A percentile compares a stretch with the other conserved stretches of the same genome.
Evolutionary conservation across 2,888 invertebrate genomes (phyloP).

Genomic region (Trissoscelio sp.): DNA sequence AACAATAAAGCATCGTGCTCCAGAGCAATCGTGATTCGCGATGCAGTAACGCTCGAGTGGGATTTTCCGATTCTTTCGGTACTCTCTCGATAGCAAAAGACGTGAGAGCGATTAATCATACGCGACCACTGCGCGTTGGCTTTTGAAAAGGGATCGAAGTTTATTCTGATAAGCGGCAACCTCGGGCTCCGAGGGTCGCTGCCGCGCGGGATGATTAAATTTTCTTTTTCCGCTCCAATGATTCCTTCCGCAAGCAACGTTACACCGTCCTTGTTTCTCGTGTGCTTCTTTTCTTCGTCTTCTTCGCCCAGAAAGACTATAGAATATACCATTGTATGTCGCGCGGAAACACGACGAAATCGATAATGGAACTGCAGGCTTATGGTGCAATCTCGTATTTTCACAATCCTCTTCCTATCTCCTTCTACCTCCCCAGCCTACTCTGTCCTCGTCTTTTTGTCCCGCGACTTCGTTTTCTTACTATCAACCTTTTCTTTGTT

Average conservation of each 20-base stretch:
- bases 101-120: constrained; percentile 69
- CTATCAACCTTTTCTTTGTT: constrained; percentile 36
- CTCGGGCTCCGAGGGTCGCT: constrained; percentile 68
- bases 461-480: constrained; percentile 39
- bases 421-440: background rate
- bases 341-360: constrained; percentile 67
- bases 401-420: constrained; percentile 42
- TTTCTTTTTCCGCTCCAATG: constrained; percentile 74
- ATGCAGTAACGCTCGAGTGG: constrained; percentile 41
- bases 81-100: constrained; percentile 61
- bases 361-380: constrained; percentile 68
- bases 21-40: constrained; percentile 5
- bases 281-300: background rate
- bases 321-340: constrained; percentile 61
- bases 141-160: constrained; percentile 73
- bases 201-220: constrained; percentile 75
- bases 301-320: constrained; percentile 53
- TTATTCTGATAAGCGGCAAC: constrained; percentile 75
- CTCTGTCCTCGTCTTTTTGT: constrained; percentile 13
- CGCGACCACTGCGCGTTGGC: constrained; percentile 64
- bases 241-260: constrained; percentile 66
- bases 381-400: constrained; percentile 70
- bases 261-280: constrained; percentile 15
- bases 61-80: constrained; percentile 58
- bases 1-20: no score